Conservation (phyloP, 2,113 vertebrate species). For the Sardina pilchardus region DNA sequence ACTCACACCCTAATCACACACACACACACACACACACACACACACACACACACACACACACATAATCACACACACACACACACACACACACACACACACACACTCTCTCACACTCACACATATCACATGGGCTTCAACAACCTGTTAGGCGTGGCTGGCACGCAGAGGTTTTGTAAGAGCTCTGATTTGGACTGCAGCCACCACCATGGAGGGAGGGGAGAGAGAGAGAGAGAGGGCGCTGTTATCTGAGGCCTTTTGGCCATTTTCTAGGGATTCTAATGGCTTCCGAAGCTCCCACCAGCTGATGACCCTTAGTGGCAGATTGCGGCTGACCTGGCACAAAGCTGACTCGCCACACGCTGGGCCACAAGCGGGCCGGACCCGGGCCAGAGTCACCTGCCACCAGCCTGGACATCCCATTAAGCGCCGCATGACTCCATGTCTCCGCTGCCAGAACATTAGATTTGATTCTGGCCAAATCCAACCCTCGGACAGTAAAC, state of each 20-base stretch:
- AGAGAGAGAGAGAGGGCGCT: background rate
- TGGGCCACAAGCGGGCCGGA: background rate
- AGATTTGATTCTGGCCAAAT: slow-evolving; percentile 22
- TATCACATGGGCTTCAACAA: background rate
- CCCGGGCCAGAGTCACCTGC: background rate
- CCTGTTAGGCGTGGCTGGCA: background rate
- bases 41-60: background rate
- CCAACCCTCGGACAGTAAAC: slow-evolving; percentile 20
- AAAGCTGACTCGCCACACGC: background rate
- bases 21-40: slow-evolving; percentile 14
- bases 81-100: slow-evolving; percentile 52
- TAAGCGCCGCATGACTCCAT: background rate
- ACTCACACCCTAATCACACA: slow-evolving; percentile 9
- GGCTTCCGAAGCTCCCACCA: background rate
- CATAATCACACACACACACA: slow-evolving; percentile 15
- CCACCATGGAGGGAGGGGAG: background rate
- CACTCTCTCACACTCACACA: slow-evolving; percentile 7
- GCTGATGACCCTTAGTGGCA: background rate
- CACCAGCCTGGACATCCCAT: background rate
- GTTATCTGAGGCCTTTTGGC: background rate
- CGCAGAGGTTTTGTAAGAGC: background rate
- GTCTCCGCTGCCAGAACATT: slow-evolving; percentile 20
- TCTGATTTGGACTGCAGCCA: background rate
- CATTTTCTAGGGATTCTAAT: background rate
- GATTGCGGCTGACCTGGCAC: background rate